Percentiles rank a stretch among this genome's conserved stretches.
Evolutionary conservation across 2,797 vertebrate genomes (phyloP).

Genomic region (Phataginus tricuspis): DNA sequence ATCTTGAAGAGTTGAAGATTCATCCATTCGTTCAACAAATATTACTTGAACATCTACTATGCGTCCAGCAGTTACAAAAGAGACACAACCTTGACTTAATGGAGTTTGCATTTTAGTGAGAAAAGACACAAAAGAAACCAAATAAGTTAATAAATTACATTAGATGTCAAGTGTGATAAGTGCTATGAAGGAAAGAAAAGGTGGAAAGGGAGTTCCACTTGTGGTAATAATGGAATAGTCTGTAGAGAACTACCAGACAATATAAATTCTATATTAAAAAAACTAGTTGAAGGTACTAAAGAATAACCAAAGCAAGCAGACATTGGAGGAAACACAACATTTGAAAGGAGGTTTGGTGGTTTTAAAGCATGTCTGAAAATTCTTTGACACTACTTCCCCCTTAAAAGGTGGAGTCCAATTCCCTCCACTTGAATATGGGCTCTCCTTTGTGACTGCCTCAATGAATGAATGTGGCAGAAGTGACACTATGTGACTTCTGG

Average conservation of each 20-base stretch:
- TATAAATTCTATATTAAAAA: neutral
- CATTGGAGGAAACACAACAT: neutral
- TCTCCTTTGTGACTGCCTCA: neutral
- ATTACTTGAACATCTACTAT: neutral
- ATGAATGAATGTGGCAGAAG: neutral
- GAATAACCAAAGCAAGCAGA: neutral
- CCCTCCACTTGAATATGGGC: neutral
- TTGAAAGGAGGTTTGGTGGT: neutral
- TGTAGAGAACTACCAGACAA: neutral
- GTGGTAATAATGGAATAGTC: neutral
- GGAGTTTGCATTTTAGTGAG: neutral
- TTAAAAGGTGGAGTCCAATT: neutral
- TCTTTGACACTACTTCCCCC: neutral
- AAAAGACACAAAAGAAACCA: slow-evolving; percentile 35
- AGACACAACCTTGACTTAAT: neutral
- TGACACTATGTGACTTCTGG: neutral
- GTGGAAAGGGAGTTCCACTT: neutral
- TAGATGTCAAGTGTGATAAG: neutral
- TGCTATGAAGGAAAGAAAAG: neutral
- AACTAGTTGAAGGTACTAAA: neutral
- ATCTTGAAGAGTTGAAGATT: neutral
- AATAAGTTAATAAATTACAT: neutral
- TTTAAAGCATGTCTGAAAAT: slow-evolving; percentile 10
- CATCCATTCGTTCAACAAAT: neutral
- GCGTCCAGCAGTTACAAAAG: neutral